These are phyloP conservation scores for Gymnocephalus cernua DNA, from an alignment of 2,113 vertebrate genomes.

Conservation along the genomic window DNA sequence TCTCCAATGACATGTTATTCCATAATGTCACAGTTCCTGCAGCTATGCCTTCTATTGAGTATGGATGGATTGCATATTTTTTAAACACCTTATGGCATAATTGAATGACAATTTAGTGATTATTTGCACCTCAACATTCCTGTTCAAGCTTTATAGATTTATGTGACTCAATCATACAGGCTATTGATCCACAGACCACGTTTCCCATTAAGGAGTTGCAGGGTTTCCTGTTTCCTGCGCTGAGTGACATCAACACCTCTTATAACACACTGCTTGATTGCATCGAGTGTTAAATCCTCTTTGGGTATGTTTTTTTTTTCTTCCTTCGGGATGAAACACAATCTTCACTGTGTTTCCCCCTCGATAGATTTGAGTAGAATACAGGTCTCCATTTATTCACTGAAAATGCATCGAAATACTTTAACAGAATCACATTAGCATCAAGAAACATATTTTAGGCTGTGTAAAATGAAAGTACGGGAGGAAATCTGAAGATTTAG, in stretches of 20 bases:
- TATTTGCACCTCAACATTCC: not conserved
- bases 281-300: not conserved
- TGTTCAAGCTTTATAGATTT: not conserved
- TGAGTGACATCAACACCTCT: not conserved
- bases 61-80: not conserved
- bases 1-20: not conserved
- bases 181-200: not conserved
- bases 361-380: not conserved
- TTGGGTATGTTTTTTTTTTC: not conserved
- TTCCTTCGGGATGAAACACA: not conserved
- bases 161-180: not conserved
- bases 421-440: not conserved
- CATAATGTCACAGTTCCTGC: not conserved
- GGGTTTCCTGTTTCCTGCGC: not conserved
- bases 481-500: not conserved
- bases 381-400: not conserved
- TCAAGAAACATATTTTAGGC: slow-evolving; percentile 1
- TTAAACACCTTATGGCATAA: not conserved
- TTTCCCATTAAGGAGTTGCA: not conserved
- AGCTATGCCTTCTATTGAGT: not conserved
- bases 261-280: not conserved
- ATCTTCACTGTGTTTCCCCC: not conserved
- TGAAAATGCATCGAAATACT: not conserved
- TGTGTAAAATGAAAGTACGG: not conserved
- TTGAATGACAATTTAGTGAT: not conserved